Base-by-base conservation (phyloP, 2,797 vertebrate species). In the Uromys caudimaculatus region DNA sequence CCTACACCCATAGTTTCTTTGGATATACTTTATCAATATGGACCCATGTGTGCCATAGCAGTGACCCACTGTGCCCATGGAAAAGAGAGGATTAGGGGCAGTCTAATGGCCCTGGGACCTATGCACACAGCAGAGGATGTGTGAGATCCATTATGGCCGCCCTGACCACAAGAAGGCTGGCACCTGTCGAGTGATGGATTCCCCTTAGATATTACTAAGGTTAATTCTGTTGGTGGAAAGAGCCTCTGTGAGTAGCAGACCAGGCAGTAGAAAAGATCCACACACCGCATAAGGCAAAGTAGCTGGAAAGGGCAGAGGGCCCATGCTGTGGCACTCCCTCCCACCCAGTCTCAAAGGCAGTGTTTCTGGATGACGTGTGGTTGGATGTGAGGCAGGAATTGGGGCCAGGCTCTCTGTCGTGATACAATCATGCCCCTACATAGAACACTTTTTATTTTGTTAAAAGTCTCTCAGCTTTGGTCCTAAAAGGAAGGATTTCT, bases 381-480 rank as follows among this genome's bases (percentile, higher is more conserved):
- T 38, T 29, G 29, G 23, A 24, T 12, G 32, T 41, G 32, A 38
- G 19, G 58, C 27, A 47, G 38, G 17, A 44, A 77, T 35, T 62
- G 24, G 17, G 7, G 3, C n/a, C 41, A 73, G 17, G 54, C 52
- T 50, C 17, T 44, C 21, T 62, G 23, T 14, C 35, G 21, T 32
- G 54, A 50, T 41, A 84, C 1, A 90, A 41, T 23, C 13, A 1
- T 73, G 35, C 3, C 27, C 23, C 13, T 7, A 52, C 17, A 60
- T 35, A 29, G 11, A 52, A 32, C 62, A 10, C 62, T 11, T 71
- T 56, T 92, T 73, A 73, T 82, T 73, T 83, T 79, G 16, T 92
- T 83, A n/a, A 96, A 35, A 82, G 71, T 62, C 14, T 83, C 56
- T 83, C 32, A 47, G 41, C 24, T 78, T 92, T 92, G 62, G 38